These are phyloP conservation scores for Hetaerina titia DNA, from an alignment of 2,888 invertebrate species.

Conservation along the genomic window DNA sequence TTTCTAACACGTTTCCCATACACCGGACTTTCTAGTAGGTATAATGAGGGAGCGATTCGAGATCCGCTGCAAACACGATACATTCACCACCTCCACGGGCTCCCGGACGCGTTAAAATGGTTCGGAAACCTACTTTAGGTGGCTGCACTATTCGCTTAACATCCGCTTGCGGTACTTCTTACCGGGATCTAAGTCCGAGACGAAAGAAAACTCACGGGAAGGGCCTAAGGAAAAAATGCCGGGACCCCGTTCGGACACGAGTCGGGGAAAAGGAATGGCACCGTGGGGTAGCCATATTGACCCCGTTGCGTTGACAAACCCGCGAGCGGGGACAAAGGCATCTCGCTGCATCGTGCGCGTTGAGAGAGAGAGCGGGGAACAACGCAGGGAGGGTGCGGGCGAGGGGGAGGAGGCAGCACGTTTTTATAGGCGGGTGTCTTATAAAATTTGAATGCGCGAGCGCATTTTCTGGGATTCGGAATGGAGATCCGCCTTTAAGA, in stretches of 20 bases:
- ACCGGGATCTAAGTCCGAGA: background rate
- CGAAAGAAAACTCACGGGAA: background rate
- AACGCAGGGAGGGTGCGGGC: background rate
- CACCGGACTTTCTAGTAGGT: no score
- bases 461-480: no score
- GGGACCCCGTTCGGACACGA: background rate
- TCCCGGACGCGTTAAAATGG: background rate
- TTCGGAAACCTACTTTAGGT: background rate
- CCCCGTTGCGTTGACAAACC: background rate
- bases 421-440: no score
- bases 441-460: no score
- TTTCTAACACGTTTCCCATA: no score
- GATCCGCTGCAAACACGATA: background rate
- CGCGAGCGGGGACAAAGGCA: background rate
- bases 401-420: background rate
- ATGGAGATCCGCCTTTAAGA: no score
- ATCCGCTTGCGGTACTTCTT: slow-evolving; percentile 25
- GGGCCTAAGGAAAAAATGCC: background rate
- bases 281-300: background rate
- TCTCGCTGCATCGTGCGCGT: background rate
- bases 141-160: background rate
- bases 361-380: no score
- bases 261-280: background rate
- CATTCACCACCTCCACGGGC: background rate
- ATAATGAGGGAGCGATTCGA: no score